Base-by-base conservation (phyloP, 2,888 invertebrate genomes). In the Mechanitis messenoides region DNA sequence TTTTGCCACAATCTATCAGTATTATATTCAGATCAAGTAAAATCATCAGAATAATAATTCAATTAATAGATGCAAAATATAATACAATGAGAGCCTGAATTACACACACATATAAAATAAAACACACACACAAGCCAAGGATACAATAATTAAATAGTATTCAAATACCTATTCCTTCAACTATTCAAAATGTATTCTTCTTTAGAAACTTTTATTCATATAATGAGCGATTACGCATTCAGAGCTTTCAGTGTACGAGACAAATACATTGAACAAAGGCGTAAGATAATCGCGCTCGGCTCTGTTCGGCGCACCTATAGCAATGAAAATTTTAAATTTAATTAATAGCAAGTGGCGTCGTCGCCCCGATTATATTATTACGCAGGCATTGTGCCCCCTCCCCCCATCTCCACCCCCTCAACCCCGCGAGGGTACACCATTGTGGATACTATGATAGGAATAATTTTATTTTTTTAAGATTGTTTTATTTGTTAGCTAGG, bases 301-400 rank as follows among this genome's bases (percentile, higher is more conserved):
- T 71, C 54, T 65, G 62, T 64, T 70, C 68, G 65, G 61, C 65
- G 71, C 71, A 71, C 72, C 68, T 71, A 68, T 68, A 73, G 81
- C 79, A 79, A 84, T 85, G 85, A 79, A 84, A 83, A 87, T 87
- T 86, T 88, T 83, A 86, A 88, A 85, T 87, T 87, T 84, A 88
- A 88, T 88, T 88, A 88, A 87, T 86, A 77, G 81, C 83, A 83
- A 86, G 85, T 85, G 84, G 81, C 81, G 81, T 78, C 81, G 82
- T 78, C 78, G 76, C 75, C 71, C 80, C 83, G 86, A 86, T 88
- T 87, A 87, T 87, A 87, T 85, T 87, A 87, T 87, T 82, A 85
- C 80, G 83, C 78, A 72, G 75, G 74, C 65, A 81, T 84, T 87
- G 84, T 84, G 77, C 55, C 66, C 72, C 72, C 75, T 63, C 71